A percentile compares a stretch with the other conserved stretches of the same genome.
These are phyloP conservation scores for Meandrina meandrites DNA, from an alignment of 92 coral and sea anemone genomes.

Conservation along the genomic window DNA sequence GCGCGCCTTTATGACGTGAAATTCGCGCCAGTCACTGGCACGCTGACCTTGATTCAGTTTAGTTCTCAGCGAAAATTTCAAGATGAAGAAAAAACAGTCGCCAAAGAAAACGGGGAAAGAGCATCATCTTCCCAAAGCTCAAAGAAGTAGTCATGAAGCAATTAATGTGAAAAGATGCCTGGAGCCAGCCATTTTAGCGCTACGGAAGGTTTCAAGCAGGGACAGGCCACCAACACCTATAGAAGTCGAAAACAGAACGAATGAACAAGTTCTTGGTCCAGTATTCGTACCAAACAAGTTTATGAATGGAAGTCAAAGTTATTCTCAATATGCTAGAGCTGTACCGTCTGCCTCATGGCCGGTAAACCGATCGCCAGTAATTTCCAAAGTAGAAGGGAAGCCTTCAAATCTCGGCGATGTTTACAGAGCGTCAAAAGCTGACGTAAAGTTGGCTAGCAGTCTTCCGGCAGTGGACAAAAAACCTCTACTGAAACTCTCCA, in stretches of 20 bases:
- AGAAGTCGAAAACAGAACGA: slow-evolving; percentile 30
- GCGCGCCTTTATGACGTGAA: slow-evolving; percentile 52
- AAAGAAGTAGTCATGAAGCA: slow-evolving; percentile 27
- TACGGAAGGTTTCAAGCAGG: slow-evolving; percentile 54
- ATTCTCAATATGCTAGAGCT: slow-evolving; percentile 39
- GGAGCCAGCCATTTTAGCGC: slow-evolving; percentile 67
- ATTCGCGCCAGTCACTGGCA: slow-evolving; percentile 12
- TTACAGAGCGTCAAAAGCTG: slow-evolving; percentile 62
- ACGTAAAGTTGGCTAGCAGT: slow-evolving; percentile 25
- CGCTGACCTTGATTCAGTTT: neutral
- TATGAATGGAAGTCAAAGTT: slow-evolving; percentile 56
- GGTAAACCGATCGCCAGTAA: slow-evolving; percentile 41
- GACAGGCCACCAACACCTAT: slow-evolving; percentile 72
- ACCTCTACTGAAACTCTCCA: slow-evolving; percentile 43
- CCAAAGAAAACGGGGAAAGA: slow-evolving; percentile 29
- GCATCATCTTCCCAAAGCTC: slow-evolving; percentile 28
- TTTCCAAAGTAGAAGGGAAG: slow-evolving; percentile 56
- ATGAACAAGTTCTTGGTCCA: slow-evolving; percentile 70
- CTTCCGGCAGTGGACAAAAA: slow-evolving; percentile 56
- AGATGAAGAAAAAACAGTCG: slow-evolving; percentile 37
- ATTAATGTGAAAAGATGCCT: slow-evolving; percentile 3
- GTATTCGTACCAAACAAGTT: slow-evolving; percentile 82
- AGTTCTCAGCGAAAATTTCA: neutral
- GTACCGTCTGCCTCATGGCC: slow-evolving; percentile 30
- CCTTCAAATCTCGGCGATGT: slow-evolving; percentile 48